These are phyloP conservation scores for Endotricha flammealis DNA, from an alignment of 2,888 invertebrate species.

Conservation along the genomic window DNA sequence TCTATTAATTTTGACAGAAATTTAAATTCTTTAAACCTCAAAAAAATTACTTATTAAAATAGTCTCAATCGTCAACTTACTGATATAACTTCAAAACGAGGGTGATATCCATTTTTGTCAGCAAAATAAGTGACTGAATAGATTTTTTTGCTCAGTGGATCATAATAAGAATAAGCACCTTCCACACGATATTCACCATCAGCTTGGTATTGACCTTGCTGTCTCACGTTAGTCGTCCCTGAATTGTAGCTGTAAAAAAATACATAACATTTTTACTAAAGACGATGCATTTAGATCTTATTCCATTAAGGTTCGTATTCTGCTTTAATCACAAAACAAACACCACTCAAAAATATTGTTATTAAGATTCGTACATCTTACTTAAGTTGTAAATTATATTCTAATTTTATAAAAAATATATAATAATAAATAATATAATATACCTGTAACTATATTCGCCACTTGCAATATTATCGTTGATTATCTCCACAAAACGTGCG, in stretches of 20 bases:
- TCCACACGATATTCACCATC: conserved; percentile 1
- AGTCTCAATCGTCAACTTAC: too few species aligned
- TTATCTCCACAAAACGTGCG: not conserved
- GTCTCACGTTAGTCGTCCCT: not conserved
- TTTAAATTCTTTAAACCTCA: too few species aligned
- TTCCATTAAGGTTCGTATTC: too few species aligned
- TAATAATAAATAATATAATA: not conserved
- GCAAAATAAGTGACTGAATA: conserved; percentile 3
- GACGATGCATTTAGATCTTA: too few species aligned
- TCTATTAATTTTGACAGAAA: too few species aligned
- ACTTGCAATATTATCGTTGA: not conserved
- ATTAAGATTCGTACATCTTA: too few species aligned
- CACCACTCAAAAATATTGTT: too few species aligned
- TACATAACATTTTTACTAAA: too few species aligned
- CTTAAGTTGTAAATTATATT: too few species aligned
- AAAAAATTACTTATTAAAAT: too few species aligned
- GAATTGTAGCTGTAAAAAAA: not conserved
- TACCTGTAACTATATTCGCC: conserved; percentile 5
- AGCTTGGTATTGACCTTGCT: not conserved
- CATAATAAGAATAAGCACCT: not conserved
- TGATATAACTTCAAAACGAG: not conserved
- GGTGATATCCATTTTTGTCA: conserved; percentile 6
- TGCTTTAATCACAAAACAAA: too few species aligned
- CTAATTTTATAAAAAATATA: too few species aligned
- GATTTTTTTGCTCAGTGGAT: not conserved